These are phyloP conservation scores for Holcopasites calliopsidis DNA, from an alignment of 1,140 invertebrate species.

Conservation along the genomic window DNA sequence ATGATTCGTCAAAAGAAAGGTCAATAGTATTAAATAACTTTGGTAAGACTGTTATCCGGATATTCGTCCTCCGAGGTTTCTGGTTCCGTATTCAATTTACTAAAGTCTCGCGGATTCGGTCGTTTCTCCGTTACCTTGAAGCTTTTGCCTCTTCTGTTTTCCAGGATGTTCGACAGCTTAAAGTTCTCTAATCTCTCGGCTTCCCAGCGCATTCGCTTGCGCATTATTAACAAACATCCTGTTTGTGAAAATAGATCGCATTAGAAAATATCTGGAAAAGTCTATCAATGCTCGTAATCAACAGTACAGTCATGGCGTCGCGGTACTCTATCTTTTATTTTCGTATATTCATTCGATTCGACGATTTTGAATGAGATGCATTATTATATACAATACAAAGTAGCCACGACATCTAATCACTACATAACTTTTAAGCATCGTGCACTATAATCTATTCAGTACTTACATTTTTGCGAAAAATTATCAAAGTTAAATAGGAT, in stretches of 20 bases:
- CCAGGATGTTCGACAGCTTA: slow-evolving; percentile 72
- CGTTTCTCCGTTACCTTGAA: slow-evolving; percentile 74
- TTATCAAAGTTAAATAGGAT: slow-evolving; percentile 14
- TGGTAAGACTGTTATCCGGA: slow-evolving; percentile 68
- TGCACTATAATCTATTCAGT: slow-evolving; percentile 20
- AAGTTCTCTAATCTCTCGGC: slow-evolving; percentile 74
- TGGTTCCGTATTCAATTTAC: slow-evolving; percentile 77
- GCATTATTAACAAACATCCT: slow-evolving; percentile 74
- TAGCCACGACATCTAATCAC: too few species aligned
- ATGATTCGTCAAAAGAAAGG: not conserved
- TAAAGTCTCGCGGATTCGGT: slow-evolving; percentile 76
- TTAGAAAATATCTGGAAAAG: slow-evolving; percentile 5
- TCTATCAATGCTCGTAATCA: not conserved
- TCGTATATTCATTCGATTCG: too few species aligned
- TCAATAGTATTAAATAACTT: slow-evolving; percentile 64
- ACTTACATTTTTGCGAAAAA: slow-evolving; percentile 1
- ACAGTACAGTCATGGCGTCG: not conserved
- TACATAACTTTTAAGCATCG: slow-evolving; percentile 14
- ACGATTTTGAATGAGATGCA: not conserved
- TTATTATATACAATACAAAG: not conserved
- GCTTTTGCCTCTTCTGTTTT: slow-evolving; percentile 65
- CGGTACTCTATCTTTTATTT: not conserved
- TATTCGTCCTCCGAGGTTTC: slow-evolving; percentile 77
- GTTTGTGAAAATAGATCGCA: slow-evolving; percentile 26
- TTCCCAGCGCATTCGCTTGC: slow-evolving; percentile 73